A percentile compares a stretch with the other conserved stretches of the same genome.
Evolutionary conservation across 2,113 vertebrate species (phyloP).

Genomic region (Peromyscus leucopus): DNA sequence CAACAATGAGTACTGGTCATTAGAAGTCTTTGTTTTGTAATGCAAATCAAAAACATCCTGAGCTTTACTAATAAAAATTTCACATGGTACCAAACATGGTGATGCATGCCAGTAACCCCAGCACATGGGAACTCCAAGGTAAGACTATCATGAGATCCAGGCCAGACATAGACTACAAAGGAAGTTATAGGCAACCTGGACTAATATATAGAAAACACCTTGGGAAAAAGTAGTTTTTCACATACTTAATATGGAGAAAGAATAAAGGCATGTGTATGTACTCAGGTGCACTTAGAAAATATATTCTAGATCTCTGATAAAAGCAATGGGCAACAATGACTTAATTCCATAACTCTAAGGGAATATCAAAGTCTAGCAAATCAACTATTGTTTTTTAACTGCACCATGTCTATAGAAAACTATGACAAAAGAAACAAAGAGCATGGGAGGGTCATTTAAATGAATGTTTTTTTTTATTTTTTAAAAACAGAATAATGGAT

Average conservation of each 20-base stretch:
- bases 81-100: too few species aligned
- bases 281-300: not conserved
- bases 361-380: not conserved
- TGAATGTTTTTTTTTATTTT: not conserved
- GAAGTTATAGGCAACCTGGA: not conserved
- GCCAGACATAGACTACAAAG: not conserved
- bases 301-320: not conserved
- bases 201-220: not conserved
- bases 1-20: not conserved
- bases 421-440: not conserved
- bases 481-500: not conserved
- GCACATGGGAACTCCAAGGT: not conserved
- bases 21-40: not conserved
- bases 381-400: not conserved
- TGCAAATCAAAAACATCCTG: not conserved
- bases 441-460: not conserved
- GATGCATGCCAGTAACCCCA: not conserved
- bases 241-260: not conserved
- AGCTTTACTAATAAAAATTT: not conserved
- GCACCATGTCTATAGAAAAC: not conserved
- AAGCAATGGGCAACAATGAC: not conserved
- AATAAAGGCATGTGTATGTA: not conserved
- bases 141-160: not conserved
- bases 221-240: not conserved
- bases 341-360: not conserved